Evolutionary conservation across 2,888 invertebrate genomes (phyloP), one percentile per base, ranked within the genome.

Genomic region (Synergus itoensis): DNA sequence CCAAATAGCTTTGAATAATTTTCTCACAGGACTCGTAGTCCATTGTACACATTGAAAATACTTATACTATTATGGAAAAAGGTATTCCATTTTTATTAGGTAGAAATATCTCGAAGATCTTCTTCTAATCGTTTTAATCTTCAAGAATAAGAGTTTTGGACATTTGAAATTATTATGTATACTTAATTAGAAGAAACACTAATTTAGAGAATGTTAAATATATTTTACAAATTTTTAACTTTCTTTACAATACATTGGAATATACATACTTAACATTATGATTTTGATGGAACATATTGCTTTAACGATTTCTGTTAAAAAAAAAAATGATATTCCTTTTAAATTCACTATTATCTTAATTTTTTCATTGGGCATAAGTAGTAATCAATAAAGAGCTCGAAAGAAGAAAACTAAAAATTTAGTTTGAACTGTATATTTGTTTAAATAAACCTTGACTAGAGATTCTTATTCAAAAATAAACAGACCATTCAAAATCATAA

Each of bases 401-500:
- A 53, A 53, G 16, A n/a, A 7, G 7, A n/a, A 53, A 53, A 53
- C 53, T 12, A 21, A 60, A 18, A 60, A 11, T 60, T 60, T 18
- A 36, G 36, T 60, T 12, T 21, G 21, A 9, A 21, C 18, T 12
- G 12, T 21, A 60, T 12, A 60, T 12, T 60, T 18, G 4, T 60
- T 21, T 12, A 18, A 60, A 60, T 60, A 28, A 48, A 48, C 16
- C 7, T 28, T 69, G 48, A 69, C 69, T 53, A 53, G 69, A 69
- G 28, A 28, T 69, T 53, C 28, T 69, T 7, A 21, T 9, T 1
- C 7, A 69, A 28, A 53, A 48, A 28, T 48, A 4, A 28, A 36
- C 12, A 1, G 16, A 69, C 53, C 48, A 69, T 36, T 48, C 69
- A 69, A 69, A 69, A 69, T 69, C 53, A 69, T 69, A 53, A 69